Evolutionary conservation across 2,797 vertebrate species (phyloP).

Genomic region (Melanotaenia trifasciata): DNA sequence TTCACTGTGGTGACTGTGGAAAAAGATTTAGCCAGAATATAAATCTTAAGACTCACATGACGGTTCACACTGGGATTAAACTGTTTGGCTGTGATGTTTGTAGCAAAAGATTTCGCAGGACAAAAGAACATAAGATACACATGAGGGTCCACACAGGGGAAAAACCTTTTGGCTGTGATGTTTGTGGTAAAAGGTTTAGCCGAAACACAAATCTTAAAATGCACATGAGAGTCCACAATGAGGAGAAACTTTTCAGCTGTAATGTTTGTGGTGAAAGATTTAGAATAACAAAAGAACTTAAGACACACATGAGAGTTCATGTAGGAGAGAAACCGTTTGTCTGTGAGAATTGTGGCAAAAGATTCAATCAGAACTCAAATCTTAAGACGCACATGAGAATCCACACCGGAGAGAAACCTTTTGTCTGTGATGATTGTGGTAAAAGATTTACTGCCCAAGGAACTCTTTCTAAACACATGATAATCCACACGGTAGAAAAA

Average conservation of each 20-base stretch:
- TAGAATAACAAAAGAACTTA: not conserved
- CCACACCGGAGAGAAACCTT: not conserved
- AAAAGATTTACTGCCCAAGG: not conserved
- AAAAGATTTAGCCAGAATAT: not conserved
- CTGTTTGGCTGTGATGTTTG: conserved; percentile 6
- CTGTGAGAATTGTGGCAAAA: not conserved
- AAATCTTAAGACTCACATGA: conserved; percentile 1
- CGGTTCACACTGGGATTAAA: conserved; percentile 9
- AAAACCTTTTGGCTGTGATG: not conserved
- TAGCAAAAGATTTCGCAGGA: not conserved
- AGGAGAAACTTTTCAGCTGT: conserved; percentile 1
- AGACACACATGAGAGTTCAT: conserved; percentile 5
- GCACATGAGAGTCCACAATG: conserved; percentile 10
- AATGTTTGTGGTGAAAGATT: conserved; percentile 8
- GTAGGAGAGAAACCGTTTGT: not conserved
- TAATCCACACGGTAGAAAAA: conserved; percentile 12
- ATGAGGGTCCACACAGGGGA: not conserved
- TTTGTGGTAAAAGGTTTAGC: conserved; percentile 2
- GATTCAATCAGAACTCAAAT: too few relatives aligned
- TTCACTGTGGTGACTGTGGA: not conserved
- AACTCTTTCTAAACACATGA: not conserved
- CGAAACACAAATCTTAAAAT: not conserved
- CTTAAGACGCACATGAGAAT: too few relatives aligned
- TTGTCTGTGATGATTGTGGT: not conserved
- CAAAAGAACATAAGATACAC: not conserved